These are phyloP conservation scores for Thripadectes ignobilis DNA, from an alignment of 2,797 vertebrate genomes.

Conservation along the genomic window DNA sequence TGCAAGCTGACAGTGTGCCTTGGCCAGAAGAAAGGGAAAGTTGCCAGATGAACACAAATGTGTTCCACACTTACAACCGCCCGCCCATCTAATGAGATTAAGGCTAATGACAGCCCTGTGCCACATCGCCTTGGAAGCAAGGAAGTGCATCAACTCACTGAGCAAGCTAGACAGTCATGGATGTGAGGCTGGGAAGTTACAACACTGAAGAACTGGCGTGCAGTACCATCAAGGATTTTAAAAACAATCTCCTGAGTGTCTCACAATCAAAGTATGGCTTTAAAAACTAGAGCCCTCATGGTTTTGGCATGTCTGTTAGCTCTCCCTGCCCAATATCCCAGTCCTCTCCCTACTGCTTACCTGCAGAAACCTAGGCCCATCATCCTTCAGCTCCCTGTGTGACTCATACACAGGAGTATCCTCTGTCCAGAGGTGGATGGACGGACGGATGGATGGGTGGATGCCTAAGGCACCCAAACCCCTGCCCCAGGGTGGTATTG, in stretches of 20 bases:
- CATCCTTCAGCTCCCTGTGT: neutral
- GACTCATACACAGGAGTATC: neutral
- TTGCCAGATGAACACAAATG: neutral
- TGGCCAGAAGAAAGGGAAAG: neutral
- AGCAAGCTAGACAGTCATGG: fast-evolving
- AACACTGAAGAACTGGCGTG: neutral
- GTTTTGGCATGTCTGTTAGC: neutral
- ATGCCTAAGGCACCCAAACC: neutral
- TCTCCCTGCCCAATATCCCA: neutral
- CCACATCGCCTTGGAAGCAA: neutral
- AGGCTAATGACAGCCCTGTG: neutral
- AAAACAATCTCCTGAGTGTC: neutral
- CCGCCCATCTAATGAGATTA: neutral
- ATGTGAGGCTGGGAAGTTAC: neutral
- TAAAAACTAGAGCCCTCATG: neutral
- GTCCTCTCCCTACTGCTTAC: neutral
- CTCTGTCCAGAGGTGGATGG: neutral
- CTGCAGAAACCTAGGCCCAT: neutral
- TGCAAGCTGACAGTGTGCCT: neutral
- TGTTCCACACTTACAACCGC: neutral
- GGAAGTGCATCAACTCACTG: neutral
- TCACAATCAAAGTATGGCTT: neutral
- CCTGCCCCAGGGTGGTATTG: neutral
- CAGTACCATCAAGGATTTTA: neutral
- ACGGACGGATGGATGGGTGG: neutral